Conservation (phyloP, 2,797 vertebrate genomes). For the Tangara arthus region DNA sequence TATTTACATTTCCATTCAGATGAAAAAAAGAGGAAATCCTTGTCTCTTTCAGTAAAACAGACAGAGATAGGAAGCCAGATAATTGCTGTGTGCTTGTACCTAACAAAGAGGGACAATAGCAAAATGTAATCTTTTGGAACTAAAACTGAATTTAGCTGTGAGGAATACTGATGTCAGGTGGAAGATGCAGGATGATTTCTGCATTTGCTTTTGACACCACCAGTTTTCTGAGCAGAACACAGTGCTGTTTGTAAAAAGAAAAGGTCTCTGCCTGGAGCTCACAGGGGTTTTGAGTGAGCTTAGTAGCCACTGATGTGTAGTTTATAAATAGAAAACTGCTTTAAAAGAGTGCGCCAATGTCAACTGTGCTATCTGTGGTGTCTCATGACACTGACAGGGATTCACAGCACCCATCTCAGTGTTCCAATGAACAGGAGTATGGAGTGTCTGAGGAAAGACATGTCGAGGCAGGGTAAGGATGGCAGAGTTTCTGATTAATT, state of each 20-base stretch:
- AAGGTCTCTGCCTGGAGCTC: not conserved
- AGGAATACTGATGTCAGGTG: not conserved
- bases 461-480: not conserved
- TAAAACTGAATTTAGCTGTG: not conserved
- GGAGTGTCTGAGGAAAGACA: not conserved
- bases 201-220: not conserved
- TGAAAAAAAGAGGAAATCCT: not conserved
- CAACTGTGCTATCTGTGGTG: not conserved
- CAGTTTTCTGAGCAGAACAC: not conserved
- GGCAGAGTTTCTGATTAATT: not conserved
- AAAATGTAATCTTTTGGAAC: slow-evolving; percentile 27
- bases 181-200: not conserved
- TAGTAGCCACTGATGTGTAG: not conserved
- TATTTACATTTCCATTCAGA: slow-evolving; percentile 49
- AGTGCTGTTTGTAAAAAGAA: not conserved
- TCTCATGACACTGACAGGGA: not conserved
- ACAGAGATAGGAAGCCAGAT: not conserved
- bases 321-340: slow-evolving; percentile 5
- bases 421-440: fast-evolving
- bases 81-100: not conserved
- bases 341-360: not conserved
- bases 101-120: not conserved
- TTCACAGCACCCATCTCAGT: not conserved
- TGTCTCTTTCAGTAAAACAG: not conserved
- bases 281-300: not conserved